These are phyloP conservation scores for Dolichoris vasculosae DNA, from an alignment of 1,140 invertebrate genomes.

Conservation along the genomic window DNA sequence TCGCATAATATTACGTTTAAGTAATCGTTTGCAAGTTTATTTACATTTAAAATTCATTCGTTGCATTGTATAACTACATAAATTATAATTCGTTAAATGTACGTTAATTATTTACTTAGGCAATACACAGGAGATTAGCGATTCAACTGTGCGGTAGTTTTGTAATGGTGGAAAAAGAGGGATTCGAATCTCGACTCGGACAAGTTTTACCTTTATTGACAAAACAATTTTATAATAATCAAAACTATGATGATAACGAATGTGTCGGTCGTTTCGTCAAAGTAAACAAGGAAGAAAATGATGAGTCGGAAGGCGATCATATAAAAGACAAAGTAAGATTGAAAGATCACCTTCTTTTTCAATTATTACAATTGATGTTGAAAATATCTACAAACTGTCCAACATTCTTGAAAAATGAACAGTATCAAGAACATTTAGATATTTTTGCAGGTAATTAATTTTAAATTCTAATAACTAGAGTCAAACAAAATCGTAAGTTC, in stretches of 20 bases:
- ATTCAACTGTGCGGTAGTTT: constrained; percentile 82
- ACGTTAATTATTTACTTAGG: constrained; percentile 55
- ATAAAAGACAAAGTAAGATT: constrained; percentile 70
- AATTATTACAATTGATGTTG: constrained; percentile 79
- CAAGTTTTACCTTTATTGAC: constrained; percentile 70
- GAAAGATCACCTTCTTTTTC: constrained; percentile 83
- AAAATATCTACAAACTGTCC: constrained; percentile 78
- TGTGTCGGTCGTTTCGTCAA: constrained; percentile 67
- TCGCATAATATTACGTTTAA: not conserved
- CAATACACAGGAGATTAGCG: constrained; percentile 75
- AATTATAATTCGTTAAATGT: not conserved
- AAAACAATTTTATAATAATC: constrained; percentile 69
- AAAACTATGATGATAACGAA: constrained; percentile 55
- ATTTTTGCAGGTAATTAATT: constrained; percentile 74
- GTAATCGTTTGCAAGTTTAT: not conserved
- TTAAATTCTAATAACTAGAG: not conserved
- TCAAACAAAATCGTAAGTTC: not conserved
- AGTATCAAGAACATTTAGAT: constrained; percentile 70
- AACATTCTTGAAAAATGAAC: constrained; percentile 70
- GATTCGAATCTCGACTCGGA: constrained; percentile 79
- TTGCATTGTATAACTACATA: not conserved
- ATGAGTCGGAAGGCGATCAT: constrained; percentile 54
- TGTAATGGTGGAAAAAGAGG: constrained; percentile 80
- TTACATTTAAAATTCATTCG: not conserved
- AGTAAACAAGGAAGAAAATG: constrained; percentile 56